These are phyloP conservation scores for Brachyalestes nurse DNA, from an alignment of 2,797 vertebrate genomes.

Conservation along the genomic window DNA sequence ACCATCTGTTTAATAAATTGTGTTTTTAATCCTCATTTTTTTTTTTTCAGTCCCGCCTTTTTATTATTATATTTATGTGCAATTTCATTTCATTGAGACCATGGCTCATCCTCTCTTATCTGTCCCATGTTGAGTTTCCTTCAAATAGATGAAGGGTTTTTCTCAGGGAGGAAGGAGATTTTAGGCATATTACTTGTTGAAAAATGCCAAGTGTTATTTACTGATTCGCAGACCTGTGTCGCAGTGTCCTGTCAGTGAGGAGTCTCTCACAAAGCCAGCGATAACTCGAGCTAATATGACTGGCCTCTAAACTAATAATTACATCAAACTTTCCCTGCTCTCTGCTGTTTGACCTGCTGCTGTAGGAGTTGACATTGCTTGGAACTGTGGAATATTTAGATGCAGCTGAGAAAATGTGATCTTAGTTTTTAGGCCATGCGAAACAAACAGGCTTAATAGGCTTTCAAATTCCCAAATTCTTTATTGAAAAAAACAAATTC, in stretches of 20 bases:
- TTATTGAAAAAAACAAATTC: too few relatives aligned
- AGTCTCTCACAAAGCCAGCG: background rate
- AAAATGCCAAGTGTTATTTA: conserved; percentile 57
- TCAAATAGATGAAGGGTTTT: conserved; percentile 52
- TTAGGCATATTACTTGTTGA: conserved; percentile 56
- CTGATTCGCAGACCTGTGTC: conserved; percentile 28
- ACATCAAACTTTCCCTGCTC: conserved; percentile 20
- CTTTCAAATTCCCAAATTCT: too few relatives aligned
- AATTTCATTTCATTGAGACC: conserved; percentile 73
- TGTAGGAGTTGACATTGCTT: background rate
- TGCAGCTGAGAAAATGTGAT: too few relatives aligned
- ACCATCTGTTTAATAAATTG: conserved; percentile 92
- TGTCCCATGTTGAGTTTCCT: conserved; percentile 37
- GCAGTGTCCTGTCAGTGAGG: conserved; percentile 33
- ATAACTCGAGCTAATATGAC: conserved; percentile 23
- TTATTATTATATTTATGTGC: conserved; percentile 71
- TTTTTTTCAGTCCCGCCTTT: conserved; percentile 73
- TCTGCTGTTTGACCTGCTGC: background rate
- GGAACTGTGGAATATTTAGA: background rate
- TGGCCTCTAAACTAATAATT: conserved; percentile 31
- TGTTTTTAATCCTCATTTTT: conserved; percentile 92
- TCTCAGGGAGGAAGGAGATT: conserved; percentile 22
- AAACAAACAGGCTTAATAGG: too few relatives aligned
- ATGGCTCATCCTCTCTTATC: conserved; percentile 62
- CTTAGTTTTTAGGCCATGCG: background rate